phyloP scores from a whole-genome alignment of 2,797 vertebrate genomes.

The Pogonophryne albipinna region DNA sequence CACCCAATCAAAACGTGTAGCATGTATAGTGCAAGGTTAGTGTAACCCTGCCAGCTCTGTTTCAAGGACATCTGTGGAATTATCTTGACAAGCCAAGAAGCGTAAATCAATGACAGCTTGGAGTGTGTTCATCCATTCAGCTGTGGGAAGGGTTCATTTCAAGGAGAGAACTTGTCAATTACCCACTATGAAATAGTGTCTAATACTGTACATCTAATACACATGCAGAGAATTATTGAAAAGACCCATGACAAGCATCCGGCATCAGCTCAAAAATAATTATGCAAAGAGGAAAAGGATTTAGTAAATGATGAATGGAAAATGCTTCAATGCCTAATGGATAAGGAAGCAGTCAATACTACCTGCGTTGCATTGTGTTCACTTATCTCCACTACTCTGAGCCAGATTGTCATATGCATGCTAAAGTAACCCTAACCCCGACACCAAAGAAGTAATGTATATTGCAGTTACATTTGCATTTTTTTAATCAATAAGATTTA shows the following conservation, averaged over 20 bases:
- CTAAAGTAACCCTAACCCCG: not conserved
- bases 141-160: not conserved
- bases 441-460: not conserved
- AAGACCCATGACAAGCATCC: not conserved
- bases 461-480: not conserved
- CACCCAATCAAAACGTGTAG: not conserved
- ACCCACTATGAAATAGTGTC: not conserved
- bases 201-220: not conserved
- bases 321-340: slow-evolving; percentile 74
- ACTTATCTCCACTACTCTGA: not conserved
- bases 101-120: not conserved
- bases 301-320: slow-evolving; percentile 1
- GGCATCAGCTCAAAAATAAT: not conserved
- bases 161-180: not conserved
- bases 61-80: slow-evolving; percentile 18
- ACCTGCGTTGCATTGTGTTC: not conserved
- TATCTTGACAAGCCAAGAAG: not conserved
- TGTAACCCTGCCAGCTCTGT: slow-evolving; percentile 10
- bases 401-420: not conserved
- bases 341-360: slow-evolving; percentile 82
- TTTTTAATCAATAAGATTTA: not conserved
- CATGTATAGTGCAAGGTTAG: not conserved
- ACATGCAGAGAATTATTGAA: not conserved
- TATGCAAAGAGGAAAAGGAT: not conserved
- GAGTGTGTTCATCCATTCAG: slow-evolving; percentile 1